Conservation (phyloP, 2,888 invertebrate genomes). For the Meteorus cinctellus region DNA sequence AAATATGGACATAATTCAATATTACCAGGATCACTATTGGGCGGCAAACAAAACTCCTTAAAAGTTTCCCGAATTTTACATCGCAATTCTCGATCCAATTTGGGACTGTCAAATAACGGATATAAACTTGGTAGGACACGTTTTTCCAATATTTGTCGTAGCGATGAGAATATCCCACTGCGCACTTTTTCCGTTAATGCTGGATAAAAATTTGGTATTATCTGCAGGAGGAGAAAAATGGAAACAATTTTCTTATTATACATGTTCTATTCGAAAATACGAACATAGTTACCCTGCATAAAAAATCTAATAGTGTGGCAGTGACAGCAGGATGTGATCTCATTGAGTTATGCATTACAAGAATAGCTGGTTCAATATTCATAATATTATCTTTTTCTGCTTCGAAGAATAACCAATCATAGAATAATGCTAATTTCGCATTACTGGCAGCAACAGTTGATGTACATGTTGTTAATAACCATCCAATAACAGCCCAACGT, state of each 20-base stretch:
- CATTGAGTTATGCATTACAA: constrained; percentile 96
- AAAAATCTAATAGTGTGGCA: constrained; percentile 91
- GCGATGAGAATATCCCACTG: constrained; percentile 86
- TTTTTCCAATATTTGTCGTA: constrained; percentile 92
- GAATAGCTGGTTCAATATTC: constrained; percentile 95
- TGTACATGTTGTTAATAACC: constrained; percentile 93
- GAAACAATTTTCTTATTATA: background rate
- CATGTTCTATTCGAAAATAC: background rate
- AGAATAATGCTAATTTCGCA: constrained; percentile 93
- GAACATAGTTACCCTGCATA: constrained; percentile 79
- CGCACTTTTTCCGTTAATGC: constrained; percentile 85
- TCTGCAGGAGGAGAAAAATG: constrained; percentile 74
- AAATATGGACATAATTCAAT: constrained; percentile 31
- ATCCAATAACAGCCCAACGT: constrained; percentile 95
- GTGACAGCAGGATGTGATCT: constrained; percentile 93
- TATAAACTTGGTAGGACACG: constrained; percentile 90
- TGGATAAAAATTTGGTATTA: constrained; percentile 91
- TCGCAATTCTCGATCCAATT: constrained; percentile 88
- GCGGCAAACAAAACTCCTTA: constrained; percentile 87
- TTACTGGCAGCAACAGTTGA: constrained; percentile 91
- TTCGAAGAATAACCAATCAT: constrained; percentile 95
- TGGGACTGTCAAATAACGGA: constrained; percentile 90
- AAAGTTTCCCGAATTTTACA: constrained; percentile 92
- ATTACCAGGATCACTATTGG: constrained; percentile 75
- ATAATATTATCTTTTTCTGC: constrained; percentile 94